These are phyloP conservation scores for Cynopterus brachyotis DNA, from an alignment of 2,113 vertebrate genomes.

Conservation along the genomic window DNA sequence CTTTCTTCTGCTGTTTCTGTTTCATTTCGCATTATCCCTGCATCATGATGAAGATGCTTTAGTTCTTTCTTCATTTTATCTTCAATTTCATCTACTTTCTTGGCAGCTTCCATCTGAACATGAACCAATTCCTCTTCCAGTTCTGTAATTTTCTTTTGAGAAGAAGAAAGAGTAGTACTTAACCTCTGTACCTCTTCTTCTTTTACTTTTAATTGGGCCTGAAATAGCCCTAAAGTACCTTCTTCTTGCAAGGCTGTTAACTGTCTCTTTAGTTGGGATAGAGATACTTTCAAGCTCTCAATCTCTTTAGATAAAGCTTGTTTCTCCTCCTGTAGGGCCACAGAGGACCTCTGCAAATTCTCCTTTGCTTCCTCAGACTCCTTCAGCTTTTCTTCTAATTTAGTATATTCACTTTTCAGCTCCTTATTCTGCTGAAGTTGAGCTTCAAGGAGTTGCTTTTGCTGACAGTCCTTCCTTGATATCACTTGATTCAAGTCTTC, in stretches of 20 bases:
- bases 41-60: constrained; percentile 91
- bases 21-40: constrained; percentile 94
- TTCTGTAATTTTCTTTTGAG: constrained; percentile 78
- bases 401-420: constrained; percentile 85
- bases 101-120: constrained; percentile 77
- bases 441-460: constrained; percentile 91
- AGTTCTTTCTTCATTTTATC: constrained; percentile 87
- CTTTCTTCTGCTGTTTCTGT: constrained; percentile 95
- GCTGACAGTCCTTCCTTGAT: constrained; percentile 94
- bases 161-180: constrained; percentile 83
- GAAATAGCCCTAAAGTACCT: constrained; percentile 47
- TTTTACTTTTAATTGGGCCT: constrained; percentile 82
- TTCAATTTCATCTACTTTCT: constrained; percentile 80
- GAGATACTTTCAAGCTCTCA: constrained; percentile 68
- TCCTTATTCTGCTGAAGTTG: constrained; percentile 87
- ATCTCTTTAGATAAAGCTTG: constrained; percentile 74
- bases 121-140: constrained; percentile 81
- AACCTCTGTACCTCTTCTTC: constrained; percentile 85
- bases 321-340: constrained; percentile 79
- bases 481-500: constrained; percentile 94
- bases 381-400: constrained; percentile 77
- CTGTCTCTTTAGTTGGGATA: constrained; percentile 72
- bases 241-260: constrained; percentile 67
- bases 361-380: constrained; percentile 64
- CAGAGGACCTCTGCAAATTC: constrained; percentile 56